Base-by-base conservation (phyloP, 2,888 invertebrate species). In the Drosophila pseudotakahashii region DNA sequence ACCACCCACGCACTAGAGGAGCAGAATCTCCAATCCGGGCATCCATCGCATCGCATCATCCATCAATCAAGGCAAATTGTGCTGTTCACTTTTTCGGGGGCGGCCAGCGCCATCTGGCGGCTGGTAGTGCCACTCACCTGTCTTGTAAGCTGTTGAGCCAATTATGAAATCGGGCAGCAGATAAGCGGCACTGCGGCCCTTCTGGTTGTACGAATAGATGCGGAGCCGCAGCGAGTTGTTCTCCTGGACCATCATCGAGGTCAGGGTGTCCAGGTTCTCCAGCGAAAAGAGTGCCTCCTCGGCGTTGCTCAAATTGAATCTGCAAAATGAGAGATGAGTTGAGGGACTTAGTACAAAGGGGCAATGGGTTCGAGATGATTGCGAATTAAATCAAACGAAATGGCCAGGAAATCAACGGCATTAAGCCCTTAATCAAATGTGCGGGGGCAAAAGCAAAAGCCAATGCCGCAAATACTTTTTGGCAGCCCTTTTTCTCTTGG, bases 131-230 rank as follows among this genome's bases (percentile, higher is more conserved):
- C 77, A 90, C 90, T 89, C 82, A 92, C 92, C 92, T 79, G 95
- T 93, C 91, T 96, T 96, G 91, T 96, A 96, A 13, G 96, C 95
- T 91, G 96, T 96, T 76, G 90, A 90, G 68, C 95, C 93, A 92
- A 97, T 96, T 55, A 96, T 94, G 80, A 97, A 94, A 91, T 96
- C 96, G 89, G 95, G 95, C 55, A 97, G 92, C 36, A 94, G 93
- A 74, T 95, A 94, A 13, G 95, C 94, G 61, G 94, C 93, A 87
- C 97, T 96, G 60, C 95, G 94, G 42, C 97, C 97, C 92, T 97
- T 97, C 84, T 95, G 94, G 93, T 97, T 97, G 87, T 95, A 94
- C 34, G 97, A 95, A 88, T 95, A 95, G 63, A 97, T 95, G 54
- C 94, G 94, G 75, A 97, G 94, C 83, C 96, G 94, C 91, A 96